Percentiles rank a stretch among this genome's conserved stretches.
Evolutionary conservation across 2,113 vertebrate genomes (phyloP).

Genomic region (Emydura subglobosa): DNA sequence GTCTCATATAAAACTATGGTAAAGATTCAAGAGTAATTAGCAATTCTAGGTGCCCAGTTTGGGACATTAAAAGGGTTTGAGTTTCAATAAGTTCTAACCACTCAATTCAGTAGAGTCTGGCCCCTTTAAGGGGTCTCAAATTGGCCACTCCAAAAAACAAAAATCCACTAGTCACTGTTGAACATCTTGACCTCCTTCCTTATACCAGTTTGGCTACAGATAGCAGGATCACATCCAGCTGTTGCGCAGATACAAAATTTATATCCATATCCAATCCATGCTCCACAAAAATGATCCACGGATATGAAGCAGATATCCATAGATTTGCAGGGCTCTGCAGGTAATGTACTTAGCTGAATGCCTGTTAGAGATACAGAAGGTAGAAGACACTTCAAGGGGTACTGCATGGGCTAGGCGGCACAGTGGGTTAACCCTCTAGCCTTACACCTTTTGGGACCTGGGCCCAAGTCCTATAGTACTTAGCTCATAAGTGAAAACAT

Average conservation of each 20-base stretch:
- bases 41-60: background rate
- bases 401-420: background rate
- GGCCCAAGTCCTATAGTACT: background rate
- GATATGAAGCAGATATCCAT: background rate
- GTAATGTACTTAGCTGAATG: background rate
- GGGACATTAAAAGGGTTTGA: background rate
- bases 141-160: background rate
- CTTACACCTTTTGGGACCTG: background rate
- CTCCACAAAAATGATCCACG: no score
- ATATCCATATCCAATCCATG: no score
- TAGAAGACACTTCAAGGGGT: background rate
- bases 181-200: background rate
- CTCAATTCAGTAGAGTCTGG: background rate
- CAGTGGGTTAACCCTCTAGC: background rate
- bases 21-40: background rate
- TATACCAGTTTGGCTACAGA: background rate
- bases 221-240: background rate
- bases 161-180: accelerated
- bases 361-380: background rate
- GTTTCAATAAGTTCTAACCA: background rate
- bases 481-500: background rate
- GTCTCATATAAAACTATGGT: background rate
- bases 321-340: background rate
- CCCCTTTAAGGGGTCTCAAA: background rate
- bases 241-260: no score